Evolutionary conservation across 2,888 invertebrate genomes (phyloP).

Genomic region (Spicauda simplicius): DNA sequence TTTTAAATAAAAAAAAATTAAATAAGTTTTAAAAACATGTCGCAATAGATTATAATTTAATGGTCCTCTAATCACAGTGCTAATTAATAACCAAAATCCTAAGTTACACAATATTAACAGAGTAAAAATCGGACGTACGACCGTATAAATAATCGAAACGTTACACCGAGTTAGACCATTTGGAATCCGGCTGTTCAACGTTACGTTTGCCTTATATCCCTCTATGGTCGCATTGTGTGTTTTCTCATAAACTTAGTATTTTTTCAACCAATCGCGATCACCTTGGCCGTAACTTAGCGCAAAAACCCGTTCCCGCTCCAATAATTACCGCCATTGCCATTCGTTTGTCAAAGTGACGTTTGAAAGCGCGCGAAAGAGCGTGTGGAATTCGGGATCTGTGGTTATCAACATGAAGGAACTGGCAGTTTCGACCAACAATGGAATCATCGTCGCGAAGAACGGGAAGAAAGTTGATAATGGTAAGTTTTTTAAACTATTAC

Average conservation of each 20-base stretch:
- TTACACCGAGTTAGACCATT: constrained; percentile 16
- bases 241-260: constrained; percentile 42
- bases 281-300: constrained; percentile 65
- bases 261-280: constrained; percentile 54
- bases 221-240: constrained; percentile 15
- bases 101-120: constrained; percentile 36
- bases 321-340: constrained; percentile 60
- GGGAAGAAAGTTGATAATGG: constrained; percentile 66
- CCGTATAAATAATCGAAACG: constrained; percentile 37
- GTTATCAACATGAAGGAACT: constrained; percentile 71
- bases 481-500: constrained; percentile 50
- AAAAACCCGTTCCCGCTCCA: constrained; percentile 59
- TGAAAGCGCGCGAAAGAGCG: constrained; percentile 66
- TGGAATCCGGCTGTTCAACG: constrained; percentile 25
- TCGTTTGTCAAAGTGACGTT: constrained; percentile 75
- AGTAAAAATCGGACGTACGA: constrained; percentile 12
- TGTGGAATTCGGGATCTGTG: constrained; percentile 38
- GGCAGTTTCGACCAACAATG: constrained; percentile 63
- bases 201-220: constrained; percentile 33
- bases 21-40: constrained; percentile 27
- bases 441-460: constrained; percentile 63
- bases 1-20: no score
- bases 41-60: constrained; percentile 19
- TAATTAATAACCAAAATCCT: constrained; percentile 9
- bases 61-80: constrained; percentile 23